phyloP scores from a whole-genome alignment of 1,140 invertebrate species.

The Diploscapter pachys region DNA sequence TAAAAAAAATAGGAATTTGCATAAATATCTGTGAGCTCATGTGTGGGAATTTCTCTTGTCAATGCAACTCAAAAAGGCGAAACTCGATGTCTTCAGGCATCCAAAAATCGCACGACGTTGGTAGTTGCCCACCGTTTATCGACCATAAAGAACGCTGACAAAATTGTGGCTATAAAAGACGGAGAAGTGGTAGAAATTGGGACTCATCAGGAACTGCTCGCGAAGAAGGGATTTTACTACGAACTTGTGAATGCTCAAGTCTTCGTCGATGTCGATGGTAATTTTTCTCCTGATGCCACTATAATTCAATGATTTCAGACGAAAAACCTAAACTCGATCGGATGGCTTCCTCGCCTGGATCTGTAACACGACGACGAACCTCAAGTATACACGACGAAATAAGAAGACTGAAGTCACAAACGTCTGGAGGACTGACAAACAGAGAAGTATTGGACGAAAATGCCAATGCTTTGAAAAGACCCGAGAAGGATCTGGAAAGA shows the following conservation, averaged over 20 bases:
- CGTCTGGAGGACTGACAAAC: too few relatives aligned
- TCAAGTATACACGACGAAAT: not conserved
- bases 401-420: not conserved
- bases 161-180: slow-evolving; percentile 61
- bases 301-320: not conserved
- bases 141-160: slow-evolving; percentile 72
- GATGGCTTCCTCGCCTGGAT: not conserved
- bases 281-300: slow-evolving; percentile 21
- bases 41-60: not conserved
- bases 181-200: slow-evolving; percentile 46
- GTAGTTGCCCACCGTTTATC: slow-evolving; percentile 76
- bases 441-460: too few relatives aligned
- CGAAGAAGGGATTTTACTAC: slow-evolving; percentile 60
- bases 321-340: not conserved
- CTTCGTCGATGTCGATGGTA: slow-evolving; percentile 30
- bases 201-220: slow-evolving; percentile 62
- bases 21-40: too few relatives aligned
- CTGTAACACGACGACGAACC: not conserved
- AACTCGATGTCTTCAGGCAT: slow-evolving; percentile 28
- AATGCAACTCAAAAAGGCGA: not conserved
- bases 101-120: slow-evolving; percentile 65
- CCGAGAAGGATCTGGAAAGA: not conserved
- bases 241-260: slow-evolving; percentile 65
- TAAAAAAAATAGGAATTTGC: too few relatives aligned
- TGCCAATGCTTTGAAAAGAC: too few relatives aligned